Evolutionary conservation across 2,888 invertebrate species (phyloP), one percentile per base, ranked within the genome.

Genomic region (Mellilla xanthometata): DNA sequence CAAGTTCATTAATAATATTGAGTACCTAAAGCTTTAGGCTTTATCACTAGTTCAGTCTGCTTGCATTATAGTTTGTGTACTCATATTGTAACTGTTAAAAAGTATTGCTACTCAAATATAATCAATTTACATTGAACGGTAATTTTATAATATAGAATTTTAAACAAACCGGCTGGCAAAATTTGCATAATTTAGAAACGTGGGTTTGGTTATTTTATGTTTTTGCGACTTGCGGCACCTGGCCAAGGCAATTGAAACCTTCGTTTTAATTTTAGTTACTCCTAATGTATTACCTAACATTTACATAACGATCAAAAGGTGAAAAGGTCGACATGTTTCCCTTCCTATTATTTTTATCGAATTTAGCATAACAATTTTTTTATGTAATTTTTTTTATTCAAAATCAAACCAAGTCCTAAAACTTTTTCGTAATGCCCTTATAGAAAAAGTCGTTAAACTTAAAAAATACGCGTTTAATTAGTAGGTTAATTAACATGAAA

Each of bases 401-500:
- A 19, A 5, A 19, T 19, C 24, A 24, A 24, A 24, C 8, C 7
- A 7, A 24, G 7, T 7, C n/a, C 8, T 8, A 11, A 4, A 22
- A 10, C n/a, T n/a, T 6, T 13, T 2, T 34, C 7, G 8, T 19
- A 13, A 12, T 31, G 13, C 12, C 2, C 8, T 15, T 7, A 31
- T 12, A 23, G 41, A 39, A 39, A 40, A 47, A 30, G 1, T 15
- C 45, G 2, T 5, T 28, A 7, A 40, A 39, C 38, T 31, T 38
- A 45, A 24, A 32, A 33, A 10, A 12, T 36, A 32, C 27, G 2
- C 31, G 23, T 13, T 34, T 34, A 46, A 56, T 56, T 53, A 54
- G 58, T 68, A 68, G 68, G 65, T 61, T 58, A 72, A 69, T 70
- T 69, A 65, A 71, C 62, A 69, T 58, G 72, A 72, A 69, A 68